Base-by-base conservation (phyloP, 2,113 vertebrate genomes). In the Apaloderma vittatum region DNA sequence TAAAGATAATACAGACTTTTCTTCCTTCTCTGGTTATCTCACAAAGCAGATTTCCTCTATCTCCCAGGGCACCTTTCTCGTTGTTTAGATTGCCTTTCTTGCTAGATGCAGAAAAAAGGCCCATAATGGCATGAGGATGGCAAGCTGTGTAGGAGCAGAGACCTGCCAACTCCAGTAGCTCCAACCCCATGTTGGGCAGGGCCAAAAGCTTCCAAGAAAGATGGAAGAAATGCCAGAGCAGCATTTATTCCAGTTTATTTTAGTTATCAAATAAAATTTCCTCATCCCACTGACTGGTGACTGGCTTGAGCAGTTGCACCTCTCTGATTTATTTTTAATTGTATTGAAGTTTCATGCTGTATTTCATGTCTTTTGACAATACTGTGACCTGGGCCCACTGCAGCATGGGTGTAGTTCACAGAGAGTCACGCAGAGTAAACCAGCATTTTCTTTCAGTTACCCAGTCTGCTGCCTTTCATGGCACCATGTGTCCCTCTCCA, bases 1-100 rank as follows among this genome's bases (percentile, higher is more conserved):
- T 86, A 79, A 81, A 82, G 92, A 84, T 89, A 95, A 84, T 86
- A 75, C 19, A 94, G 71, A 81, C 34, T 18, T 73, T 91, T 85
- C 51, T n/a, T 93, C 51, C 51, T 85, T 37, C 63, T 89, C 51
- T 2, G 1, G 24, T 77, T 94, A 91, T 92, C 86, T 95, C 48
- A 26, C 45, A 68, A 24, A 96, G 45, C 79, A 90, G 72, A 92
- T 88, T 94, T 86, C 40, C n/a, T 86, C 32, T 80, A 0, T 95
- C 74, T 92, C 22, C 48, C 66, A 57, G n/a, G 49, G 48, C 11
- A 19, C 63, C 68, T 61, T 88, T 93, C 63, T 57, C 15, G 0
- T 63, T 88, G 57, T 43, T 68, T 49, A 54, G 15, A 58, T 43
- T 54, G 55, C 40, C 24, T 72, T 94, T 75, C 61, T 78, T 71